phyloP scores from a whole-genome alignment of 2,113 vertebrate genomes.

The Prunella himalayana region DNA sequence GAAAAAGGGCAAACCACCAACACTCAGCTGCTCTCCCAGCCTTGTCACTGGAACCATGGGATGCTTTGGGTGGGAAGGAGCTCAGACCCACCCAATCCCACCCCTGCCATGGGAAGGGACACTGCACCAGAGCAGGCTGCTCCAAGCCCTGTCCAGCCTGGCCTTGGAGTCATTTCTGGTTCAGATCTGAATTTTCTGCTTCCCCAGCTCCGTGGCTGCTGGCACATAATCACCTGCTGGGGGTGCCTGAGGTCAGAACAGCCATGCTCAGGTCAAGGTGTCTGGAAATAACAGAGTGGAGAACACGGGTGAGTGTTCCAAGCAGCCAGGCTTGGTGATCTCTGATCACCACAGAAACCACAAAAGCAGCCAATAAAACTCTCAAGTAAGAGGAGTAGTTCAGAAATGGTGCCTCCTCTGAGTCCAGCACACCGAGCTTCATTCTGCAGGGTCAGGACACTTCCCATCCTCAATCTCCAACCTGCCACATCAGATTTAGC shows the following conservation, averaged over 20 bases:
- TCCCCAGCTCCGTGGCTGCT: neutral
- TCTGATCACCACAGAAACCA: neutral
- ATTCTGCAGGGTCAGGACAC: neutral
- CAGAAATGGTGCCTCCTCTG: neutral
- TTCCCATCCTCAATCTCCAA: neutral
- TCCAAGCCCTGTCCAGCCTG: rapidly evolving
- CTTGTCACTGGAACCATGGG: neutral
- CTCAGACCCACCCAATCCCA: neutral
- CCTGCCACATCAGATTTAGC: rapidly evolving
- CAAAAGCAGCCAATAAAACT: neutral
- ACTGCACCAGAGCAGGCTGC: neutral
- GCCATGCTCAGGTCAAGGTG: neutral
- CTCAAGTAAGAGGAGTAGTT: neutral
- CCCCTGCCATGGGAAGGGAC: neutral
- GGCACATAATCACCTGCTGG: neutral
- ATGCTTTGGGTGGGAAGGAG: neutral
- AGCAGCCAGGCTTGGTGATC: neutral
- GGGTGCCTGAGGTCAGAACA: neutral
- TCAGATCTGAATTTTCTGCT: neutral
- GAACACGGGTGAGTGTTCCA: neutral
- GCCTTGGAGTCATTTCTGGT: neutral
- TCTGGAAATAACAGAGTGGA: neutral
- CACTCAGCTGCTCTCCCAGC: neutral
- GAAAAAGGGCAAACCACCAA: neutral
- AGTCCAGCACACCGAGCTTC: neutral